Percentiles rank a stretch among this genome's conserved stretches.
These are phyloP conservation scores for Conopomorpha cramerella DNA, from an alignment of 1,140 invertebrate genomes.

Conservation along the genomic window DNA sequence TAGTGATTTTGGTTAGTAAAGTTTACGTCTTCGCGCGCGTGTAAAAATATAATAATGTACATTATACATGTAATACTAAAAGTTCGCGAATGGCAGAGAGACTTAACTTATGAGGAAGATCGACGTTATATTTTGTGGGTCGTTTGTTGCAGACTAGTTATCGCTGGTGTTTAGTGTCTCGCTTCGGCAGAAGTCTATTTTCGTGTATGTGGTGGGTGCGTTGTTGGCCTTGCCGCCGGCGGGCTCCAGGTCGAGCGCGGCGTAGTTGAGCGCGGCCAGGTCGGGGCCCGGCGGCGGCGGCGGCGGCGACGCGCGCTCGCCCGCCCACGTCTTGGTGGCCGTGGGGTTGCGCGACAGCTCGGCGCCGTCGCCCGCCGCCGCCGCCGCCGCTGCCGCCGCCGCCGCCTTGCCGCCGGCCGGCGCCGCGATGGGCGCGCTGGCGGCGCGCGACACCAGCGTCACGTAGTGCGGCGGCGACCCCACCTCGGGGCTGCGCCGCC, in stretches of 20 bases:
- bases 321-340: conserved; percentile 14
- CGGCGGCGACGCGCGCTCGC: conserved; percentile 8
- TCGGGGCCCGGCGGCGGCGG: conserved; percentile 1
- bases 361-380: conserved; percentile 7
- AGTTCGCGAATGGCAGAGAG: too few relatives aligned
- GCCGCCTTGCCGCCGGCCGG: conserved; percentile 3
- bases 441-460: conserved; percentile 8
- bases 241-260: conserved; percentile 39
- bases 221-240: conserved; percentile 15
- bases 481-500: conserved; percentile 7
- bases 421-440: conserved; percentile 4
- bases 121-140: too few relatives aligned
- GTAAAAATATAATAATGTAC: too few relatives aligned
- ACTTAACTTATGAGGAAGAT: too few relatives aligned
- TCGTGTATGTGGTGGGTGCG: conserved; percentile 30
- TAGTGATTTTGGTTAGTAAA: background rate
- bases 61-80: too few relatives aligned
- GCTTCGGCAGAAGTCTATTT: conserved; percentile 40
- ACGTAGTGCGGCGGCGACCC: conserved; percentile 29
- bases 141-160: conserved; percentile 16
- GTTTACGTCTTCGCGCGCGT: too few relatives aligned
- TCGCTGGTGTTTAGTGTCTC: conserved; percentile 27
- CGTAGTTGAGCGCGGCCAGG: conserved; percentile 24
- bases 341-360: conserved; percentile 20
- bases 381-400: conserved; percentile 4